These are phyloP conservation scores for Microcebus jonahi DNA, from an alignment of 2,113 vertebrate species.

Conservation along the genomic window DNA sequence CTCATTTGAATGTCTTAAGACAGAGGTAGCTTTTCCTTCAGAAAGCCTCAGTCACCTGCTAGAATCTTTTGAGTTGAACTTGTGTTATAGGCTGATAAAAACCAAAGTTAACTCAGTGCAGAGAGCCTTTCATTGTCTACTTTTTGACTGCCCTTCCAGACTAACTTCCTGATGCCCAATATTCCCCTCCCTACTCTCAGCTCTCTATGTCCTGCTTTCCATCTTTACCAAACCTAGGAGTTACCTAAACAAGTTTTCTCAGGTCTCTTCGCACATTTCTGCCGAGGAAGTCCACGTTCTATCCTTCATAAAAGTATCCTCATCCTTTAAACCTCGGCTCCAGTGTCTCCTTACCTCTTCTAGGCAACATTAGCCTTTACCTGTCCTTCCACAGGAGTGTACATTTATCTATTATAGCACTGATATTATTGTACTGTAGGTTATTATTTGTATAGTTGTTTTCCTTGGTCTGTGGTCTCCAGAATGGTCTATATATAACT, in stretches of 20 bases:
- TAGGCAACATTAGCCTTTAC: background rate
- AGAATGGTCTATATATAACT: background rate
- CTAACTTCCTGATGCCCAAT: background rate
- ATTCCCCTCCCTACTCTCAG: background rate
- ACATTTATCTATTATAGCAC: background rate
- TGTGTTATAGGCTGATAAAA: background rate
- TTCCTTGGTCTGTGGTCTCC: background rate
- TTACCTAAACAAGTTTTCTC: background rate
- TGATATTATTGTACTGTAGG: background rate
- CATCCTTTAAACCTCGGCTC: slow-evolving; percentile 11
- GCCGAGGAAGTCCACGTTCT: background rate
- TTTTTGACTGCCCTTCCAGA: background rate
- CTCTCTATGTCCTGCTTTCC: background rate
- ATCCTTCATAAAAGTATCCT: background rate
- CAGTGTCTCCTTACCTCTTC: background rate
- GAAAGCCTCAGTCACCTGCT: background rate
- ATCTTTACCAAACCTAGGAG: background rate
- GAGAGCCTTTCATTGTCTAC: background rate
- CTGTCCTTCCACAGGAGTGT: background rate
- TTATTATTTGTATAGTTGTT: background rate
- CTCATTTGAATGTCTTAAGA: background rate
- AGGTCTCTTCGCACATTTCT: background rate
- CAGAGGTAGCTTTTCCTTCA: background rate
- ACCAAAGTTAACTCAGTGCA: background rate
- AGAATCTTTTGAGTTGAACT: slow-evolving; percentile 3